Evolutionary conservation across 2,888 invertebrate species (phyloP), one percentile per base, ranked within the genome.

Genomic region (Catocala nupta): DNA sequence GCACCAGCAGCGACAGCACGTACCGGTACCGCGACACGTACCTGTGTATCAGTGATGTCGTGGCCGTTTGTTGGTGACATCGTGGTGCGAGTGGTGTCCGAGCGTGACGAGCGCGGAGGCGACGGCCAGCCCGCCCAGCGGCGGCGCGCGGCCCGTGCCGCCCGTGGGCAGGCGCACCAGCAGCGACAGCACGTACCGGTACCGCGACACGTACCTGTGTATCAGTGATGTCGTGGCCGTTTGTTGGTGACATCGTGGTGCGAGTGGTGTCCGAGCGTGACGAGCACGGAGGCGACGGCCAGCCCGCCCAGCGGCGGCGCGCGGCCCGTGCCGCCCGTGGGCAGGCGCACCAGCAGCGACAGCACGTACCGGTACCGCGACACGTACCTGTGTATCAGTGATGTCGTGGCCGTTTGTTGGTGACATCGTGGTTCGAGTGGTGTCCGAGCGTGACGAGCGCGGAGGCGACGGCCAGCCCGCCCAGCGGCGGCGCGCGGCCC

Each of bases 1-100:
- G 96, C 86, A 99, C 97, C 88, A 99, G 96, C 84, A 99, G 96
- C 71, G 99, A 98, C 77, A 99, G 95, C 84, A 99, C 98, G 48
- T 16, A 16, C 16, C 16, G 16, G 16, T 16, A 16, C 16, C 33
- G 12, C 9, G 5, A n/a, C n/a, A n/a, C 48, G 2, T 45, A 63
- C 63, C 63, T 58, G 47, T 63, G 43, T 63, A 59, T 83, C 82
- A 81, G 83, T 81, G 83, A 47, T 75, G 80, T 5, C 81, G 65
- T 1, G 80, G 69, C 0, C 77, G 77, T 70, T 77, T 77, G 52
- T 49, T 34, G 53, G 55, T 59, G 62, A 61, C 63, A 64, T 69
- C 76, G 65, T 78, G 73, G 71, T 76, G 71, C 75, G 80, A 55
- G 81, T 91, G 92, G 91, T 97, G 97, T 39, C 98, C 98, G 63